A percentile compares a stretch with the other conserved stretches of the same genome.
phyloP scores from a whole-genome alignment of 2,797 vertebrate genomes.

The Tamandua tetradactyla region DNA sequence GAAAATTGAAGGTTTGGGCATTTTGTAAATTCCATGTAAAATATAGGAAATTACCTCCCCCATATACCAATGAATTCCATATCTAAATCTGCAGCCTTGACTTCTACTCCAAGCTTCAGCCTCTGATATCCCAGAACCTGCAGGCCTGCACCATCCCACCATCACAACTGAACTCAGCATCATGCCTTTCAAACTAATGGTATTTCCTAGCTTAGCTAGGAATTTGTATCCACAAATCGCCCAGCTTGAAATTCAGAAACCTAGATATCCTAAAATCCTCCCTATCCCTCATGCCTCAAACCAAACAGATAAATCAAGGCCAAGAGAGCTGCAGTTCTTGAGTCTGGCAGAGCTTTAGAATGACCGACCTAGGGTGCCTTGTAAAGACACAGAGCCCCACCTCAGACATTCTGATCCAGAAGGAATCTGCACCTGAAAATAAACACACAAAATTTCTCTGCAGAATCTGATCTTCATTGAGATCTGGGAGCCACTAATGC shows the following conservation, averaged over 20 bases:
- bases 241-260: conserved; percentile 2
- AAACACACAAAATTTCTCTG: conserved; percentile 18
- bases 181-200: neutral
- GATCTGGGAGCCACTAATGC: neutral
- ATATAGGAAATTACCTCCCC: neutral
- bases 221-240: neutral
- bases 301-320: conserved; percentile 32
- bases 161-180: neutral
- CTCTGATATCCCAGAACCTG: neutral
- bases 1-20: conserved; percentile 16
- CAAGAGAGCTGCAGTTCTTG: neutral
- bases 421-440: conserved; percentile 6
- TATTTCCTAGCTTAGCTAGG: neutral
- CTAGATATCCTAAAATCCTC: neutral
- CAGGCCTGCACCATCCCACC: neutral
- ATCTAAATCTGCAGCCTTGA: neutral
- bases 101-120: neutral
- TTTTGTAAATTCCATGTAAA: conserved; percentile 16
- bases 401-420: conserved; percentile 1
- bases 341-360: conserved; percentile 4
- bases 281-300: neutral
- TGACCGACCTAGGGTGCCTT: neutral
- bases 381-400: neutral
- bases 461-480: neutral
- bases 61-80: neutral